Base-by-base conservation (phyloP, 2,888 invertebrate genomes). In the Spatulosminthurus flaviceps region DNA sequence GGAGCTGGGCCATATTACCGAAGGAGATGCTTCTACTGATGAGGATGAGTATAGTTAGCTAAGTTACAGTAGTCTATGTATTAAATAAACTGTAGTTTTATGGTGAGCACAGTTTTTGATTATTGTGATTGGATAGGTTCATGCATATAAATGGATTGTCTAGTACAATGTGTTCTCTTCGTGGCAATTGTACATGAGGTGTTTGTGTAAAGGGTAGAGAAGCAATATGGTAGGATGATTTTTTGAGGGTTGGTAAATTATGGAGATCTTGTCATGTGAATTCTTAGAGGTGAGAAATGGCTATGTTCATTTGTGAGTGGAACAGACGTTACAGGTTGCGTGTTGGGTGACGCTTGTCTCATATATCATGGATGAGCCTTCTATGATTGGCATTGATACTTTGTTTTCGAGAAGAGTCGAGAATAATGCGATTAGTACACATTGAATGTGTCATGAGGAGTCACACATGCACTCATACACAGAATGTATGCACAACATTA, bases 371-470 rank as follows among this genome's bases (percentile, higher is more conserved):
- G 78, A 81, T 81, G 81, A 81, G 81, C 81, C 71, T 66, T 66
- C 81, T 77, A 81, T 81, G 81, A 81, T 81, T 81, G 81, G 81
- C 81, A 81, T 76, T 79, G 80, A 81, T 78, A 79, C 81, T 81
- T 81, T 81, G 81, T 81, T 81, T 80, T 79, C 66, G 76, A 81
- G 51, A 72, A 79, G 79, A 79, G 80, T 73, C 42, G 64, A 74
- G 74, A 81, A 81, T 81, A 81, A 81, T 81, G 81, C 79, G 81
- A 81, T 81, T 81, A 81, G 81, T 72, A 75, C 76, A 80, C 80
- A 71, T 78, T 78, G 28, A 78, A 78, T 71, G 64, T 72, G 78
- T 78, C 78, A 76, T 76, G 69, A 43, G 66, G 19, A 76, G 66
- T 66, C 75, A 76, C 75, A 76, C 26, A 76, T 21, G 61, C 41